Evolutionary conservation across 2,888 invertebrate genomes (phyloP).

Genomic region (Meloe dianella): DNA sequence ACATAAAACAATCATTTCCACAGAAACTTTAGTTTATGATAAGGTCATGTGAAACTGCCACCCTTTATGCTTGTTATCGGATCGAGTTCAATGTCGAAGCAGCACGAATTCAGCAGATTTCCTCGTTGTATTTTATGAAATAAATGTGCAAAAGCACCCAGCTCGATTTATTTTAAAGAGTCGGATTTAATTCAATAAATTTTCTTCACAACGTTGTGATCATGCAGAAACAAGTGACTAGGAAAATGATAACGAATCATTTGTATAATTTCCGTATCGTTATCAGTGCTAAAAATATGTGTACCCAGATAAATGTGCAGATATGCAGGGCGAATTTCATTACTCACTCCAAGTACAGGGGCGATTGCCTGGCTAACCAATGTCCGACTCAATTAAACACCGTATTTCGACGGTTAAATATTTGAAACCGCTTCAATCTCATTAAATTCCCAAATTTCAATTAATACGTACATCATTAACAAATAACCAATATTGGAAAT

Average conservation of each 20-base stretch:
- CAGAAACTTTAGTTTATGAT: neutral
- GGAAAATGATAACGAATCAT: constrained; percentile 5
- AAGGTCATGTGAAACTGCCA: neutral
- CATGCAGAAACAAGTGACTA: neutral
- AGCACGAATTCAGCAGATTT: constrained; percentile 9
- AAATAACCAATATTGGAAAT: neutral
- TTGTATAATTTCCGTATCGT: neutral
- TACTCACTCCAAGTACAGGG: neutral
- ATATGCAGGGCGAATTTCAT: constrained; percentile 4
- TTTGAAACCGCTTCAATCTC: neutral
- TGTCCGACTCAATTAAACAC: constrained; percentile 2
- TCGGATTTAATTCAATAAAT: constrained; percentile 3
- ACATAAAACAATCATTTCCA: neutral
- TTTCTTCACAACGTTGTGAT: neutral
- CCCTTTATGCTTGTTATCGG: constrained; percentile 5
- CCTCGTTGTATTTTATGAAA: neutral
- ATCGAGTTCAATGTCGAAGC: constrained; percentile 10
- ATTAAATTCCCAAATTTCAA: neutral
- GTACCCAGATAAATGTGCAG: constrained; percentile 3
- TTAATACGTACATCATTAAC: neutral
- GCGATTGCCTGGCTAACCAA: constrained; percentile 12
- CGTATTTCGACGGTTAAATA: neutral
- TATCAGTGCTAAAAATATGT: neutral
- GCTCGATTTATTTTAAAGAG: neutral
- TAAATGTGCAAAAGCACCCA: constrained; percentile 7